A percentile compares a stretch with the other conserved stretches of the same genome.
These are phyloP conservation scores for Ptychochromis oligacanthus DNA, from an alignment of 2,113 vertebrate species.

Conservation along the genomic window DNA sequence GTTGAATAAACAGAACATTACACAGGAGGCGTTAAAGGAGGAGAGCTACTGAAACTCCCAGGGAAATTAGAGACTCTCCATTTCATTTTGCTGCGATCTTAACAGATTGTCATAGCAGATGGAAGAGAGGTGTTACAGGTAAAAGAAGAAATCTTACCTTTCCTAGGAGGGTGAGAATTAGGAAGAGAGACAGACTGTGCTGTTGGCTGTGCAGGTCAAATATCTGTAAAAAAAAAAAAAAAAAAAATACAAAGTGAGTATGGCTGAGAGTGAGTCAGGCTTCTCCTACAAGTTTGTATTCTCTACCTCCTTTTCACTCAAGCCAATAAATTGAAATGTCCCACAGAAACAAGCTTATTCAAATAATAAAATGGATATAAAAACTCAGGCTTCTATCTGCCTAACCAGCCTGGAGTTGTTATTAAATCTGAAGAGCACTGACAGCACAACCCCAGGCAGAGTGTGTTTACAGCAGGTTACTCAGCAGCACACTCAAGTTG, in stretches of 20 bases:
- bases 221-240: conserved; percentile 48
- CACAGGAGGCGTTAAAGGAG: not conserved
- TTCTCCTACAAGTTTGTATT: not conserved
- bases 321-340: conserved; percentile 44
- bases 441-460: conserved; percentile 27
- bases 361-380: conserved; percentile 57
- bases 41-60: not conserved
- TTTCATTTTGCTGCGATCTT: conserved; percentile 37
- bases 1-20: conserved; percentile 34
- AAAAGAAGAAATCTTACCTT: conserved; percentile 48
- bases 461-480: conserved; percentile 45
- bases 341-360: conserved; percentile 14
- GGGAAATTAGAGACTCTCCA: conserved; percentile 32
- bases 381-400: conserved; percentile 22
- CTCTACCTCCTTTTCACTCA: not conserved
- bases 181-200: conserved; percentile 7
- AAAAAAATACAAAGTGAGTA: not conserved
- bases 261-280: not conserved
- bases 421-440: conserved; percentile 57
- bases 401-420: conserved; percentile 15
- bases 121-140: conserved; percentile 16
- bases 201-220: conserved; percentile 6
- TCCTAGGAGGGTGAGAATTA: not conserved
- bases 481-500: conserved; percentile 11
- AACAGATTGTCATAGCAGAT: conserved; percentile 47